Conservation (phyloP, 2,888 invertebrate species). For the Bugulina stolonifera region DNA sequence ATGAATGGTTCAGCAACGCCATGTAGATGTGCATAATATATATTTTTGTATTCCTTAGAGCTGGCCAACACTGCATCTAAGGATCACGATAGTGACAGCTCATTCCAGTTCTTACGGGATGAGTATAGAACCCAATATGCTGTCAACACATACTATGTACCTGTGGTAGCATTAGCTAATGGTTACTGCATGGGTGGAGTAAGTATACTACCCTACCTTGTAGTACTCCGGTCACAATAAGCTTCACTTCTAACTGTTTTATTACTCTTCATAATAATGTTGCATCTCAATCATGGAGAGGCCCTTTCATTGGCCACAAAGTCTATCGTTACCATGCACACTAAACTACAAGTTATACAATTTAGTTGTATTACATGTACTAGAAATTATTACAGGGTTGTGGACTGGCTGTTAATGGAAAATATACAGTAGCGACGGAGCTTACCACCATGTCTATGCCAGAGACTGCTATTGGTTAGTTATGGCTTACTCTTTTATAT, state of each 20-base stretch:
- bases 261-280: too few relatives aligned
- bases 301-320: too few relatives aligned
- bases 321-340: too few relatives aligned
- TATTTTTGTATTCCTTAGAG: too few relatives aligned
- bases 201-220: not conserved
- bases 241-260: too few relatives aligned
- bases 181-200: conserved; percentile 12
- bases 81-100: too few relatives aligned
- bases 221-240: not conserved
- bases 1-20: too few relatives aligned
- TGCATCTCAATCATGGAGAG: too few relatives aligned
- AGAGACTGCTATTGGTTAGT: conserved; percentile 2
- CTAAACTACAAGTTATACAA: too few relatives aligned
- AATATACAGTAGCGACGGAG: conserved; percentile 2
- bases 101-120: not conserved
- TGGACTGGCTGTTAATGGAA: not conserved
- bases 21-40: too few relatives aligned
- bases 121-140: conserved; percentile 9
- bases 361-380: too few relatives aligned
- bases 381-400: conserved; percentile 23
- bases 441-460: conserved; percentile 3
- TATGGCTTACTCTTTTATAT: not conserved
- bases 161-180: not conserved
- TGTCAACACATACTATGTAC: not conserved
- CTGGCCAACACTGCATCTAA: too few relatives aligned